Conservation (phyloP, 1,140 invertebrate species). For the Drosophila ohnishii region DNA sequence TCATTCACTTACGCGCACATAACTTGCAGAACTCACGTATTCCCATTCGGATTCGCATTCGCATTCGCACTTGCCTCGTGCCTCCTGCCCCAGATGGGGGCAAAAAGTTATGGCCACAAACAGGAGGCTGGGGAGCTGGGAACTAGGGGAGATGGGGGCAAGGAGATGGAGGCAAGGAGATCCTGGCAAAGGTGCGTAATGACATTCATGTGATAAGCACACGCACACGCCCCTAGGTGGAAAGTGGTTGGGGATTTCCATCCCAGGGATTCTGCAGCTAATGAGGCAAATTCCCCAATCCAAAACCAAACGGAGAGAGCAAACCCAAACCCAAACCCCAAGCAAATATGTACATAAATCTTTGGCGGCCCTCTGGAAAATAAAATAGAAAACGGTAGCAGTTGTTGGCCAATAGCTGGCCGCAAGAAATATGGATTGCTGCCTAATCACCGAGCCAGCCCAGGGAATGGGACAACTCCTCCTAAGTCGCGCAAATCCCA, state of each 20-base stretch:
- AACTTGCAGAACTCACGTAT: conserved; percentile 82
- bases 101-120: conserved; percentile 41
- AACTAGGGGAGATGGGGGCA: background rate
- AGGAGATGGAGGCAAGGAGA: conserved; percentile 17
- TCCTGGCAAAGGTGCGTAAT: conserved; percentile 68
- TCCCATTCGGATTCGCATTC: conserved; percentile 66
- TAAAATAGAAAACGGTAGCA: conserved; percentile 44
- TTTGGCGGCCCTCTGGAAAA: conserved; percentile 44
- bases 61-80: conserved; percentile 39
- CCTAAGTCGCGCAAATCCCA: conserved; percentile 78
- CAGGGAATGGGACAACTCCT: conserved; percentile 23
- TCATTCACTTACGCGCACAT: conserved; percentile 81
- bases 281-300: conserved; percentile 59
- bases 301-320: conserved; percentile 16
- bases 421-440: conserved; percentile 71
- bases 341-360: conserved; percentile 78
- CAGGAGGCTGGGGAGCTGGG: conserved; percentile 4
- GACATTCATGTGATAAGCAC: conserved; percentile 78
- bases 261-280: conserved; percentile 64
- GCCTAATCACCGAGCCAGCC: conserved; percentile 70
- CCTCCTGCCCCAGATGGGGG: conserved; percentile 14
- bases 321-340: background rate
- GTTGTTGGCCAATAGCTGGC: conserved; percentile 56
- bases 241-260: conserved; percentile 10
- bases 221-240: conserved; percentile 71